phyloP scores from a whole-genome alignment of 2,113 vertebrate genomes.

The Periophthalmodon schlosseri region DNA sequence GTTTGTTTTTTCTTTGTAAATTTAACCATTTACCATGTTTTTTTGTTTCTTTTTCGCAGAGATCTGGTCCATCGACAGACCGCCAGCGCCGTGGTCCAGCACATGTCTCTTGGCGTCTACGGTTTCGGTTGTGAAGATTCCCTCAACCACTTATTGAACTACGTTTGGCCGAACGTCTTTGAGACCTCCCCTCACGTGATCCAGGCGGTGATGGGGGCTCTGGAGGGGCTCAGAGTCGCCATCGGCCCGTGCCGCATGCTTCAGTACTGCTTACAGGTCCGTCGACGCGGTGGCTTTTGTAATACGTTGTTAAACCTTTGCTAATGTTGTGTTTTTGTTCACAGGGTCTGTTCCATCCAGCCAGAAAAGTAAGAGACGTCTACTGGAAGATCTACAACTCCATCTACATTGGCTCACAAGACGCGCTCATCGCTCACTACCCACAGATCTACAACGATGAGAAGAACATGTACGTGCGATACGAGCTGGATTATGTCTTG shows the following conservation, averaged over 20 bases:
- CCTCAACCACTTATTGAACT: slow-evolving; percentile 95
- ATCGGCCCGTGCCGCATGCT: slow-evolving; percentile 97
- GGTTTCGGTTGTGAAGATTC: slow-evolving; percentile 98
- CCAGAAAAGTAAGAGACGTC: slow-evolving; percentile 96
- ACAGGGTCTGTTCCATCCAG: slow-evolving; percentile 97
- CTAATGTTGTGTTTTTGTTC: slow-evolving; percentile 3
- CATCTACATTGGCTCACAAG: slow-evolving; percentile 98
- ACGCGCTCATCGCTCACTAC: slow-evolving; percentile 96
- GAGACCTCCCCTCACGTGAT: slow-evolving; percentile 98
- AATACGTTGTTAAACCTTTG: not conserved
- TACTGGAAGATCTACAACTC: slow-evolving; percentile 99
- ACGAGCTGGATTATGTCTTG: slow-evolving; percentile 95
- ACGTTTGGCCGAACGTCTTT: slow-evolving; percentile 98
- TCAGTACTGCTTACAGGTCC: slow-evolving; percentile 97
- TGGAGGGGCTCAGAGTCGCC: slow-evolving; percentile 94
- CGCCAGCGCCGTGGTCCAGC: slow-evolving; percentile 96
- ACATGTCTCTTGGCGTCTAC: slow-evolving; percentile 98
- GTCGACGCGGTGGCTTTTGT: not conserved
- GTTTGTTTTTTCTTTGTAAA: too few species aligned
- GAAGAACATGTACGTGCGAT: slow-evolving; percentile 95
- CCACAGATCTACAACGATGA: slow-evolving; percentile 98
- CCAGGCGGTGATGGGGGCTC: slow-evolving; percentile 97
- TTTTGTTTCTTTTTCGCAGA: slow-evolving; percentile 65
- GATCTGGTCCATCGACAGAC: slow-evolving; percentile 97
- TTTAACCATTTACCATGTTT: not conserved